phyloP scores from a whole-genome alignment of 2,113 vertebrate genomes.

The Melanerpes formicivorus region DNA sequence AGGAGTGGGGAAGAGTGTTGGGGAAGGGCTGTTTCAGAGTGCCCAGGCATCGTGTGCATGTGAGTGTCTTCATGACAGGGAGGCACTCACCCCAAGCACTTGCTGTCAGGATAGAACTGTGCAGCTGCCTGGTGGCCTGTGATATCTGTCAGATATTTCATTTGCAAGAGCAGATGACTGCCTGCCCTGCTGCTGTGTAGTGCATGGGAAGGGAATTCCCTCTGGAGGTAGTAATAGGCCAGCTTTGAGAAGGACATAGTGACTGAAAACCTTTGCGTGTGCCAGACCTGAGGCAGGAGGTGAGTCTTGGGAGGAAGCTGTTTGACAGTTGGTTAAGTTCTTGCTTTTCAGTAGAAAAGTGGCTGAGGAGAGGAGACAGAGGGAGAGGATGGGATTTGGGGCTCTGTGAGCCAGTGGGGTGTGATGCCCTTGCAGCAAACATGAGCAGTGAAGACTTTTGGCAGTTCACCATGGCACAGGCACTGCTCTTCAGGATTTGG shows the following conservation, averaged over 20 bases:
- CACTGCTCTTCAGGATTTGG: not conserved
- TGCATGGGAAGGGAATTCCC: not conserved
- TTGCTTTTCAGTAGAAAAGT: not conserved
- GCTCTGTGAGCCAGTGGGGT: not conserved
- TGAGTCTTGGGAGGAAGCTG: not conserved
- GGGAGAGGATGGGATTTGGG: not conserved
- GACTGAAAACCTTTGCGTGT: not conserved
- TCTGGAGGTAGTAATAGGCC: accelerated
- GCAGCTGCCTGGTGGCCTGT: not conserved
- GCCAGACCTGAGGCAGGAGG: not conserved
- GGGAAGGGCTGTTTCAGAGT: not conserved
- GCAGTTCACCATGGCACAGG: not conserved
- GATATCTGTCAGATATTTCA: not conserved
- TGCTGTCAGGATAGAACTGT: not conserved
- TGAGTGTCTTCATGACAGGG: accelerated
- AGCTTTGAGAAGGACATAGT: not conserved
- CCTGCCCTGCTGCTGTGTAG: not conserved
- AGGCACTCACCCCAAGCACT: accelerated
- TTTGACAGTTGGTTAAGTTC: not conserved
- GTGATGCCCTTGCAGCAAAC: accelerated
- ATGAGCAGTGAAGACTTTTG: not conserved
- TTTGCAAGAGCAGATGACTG: not conserved
- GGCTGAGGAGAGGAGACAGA: not conserved
- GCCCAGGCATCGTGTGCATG: accelerated
- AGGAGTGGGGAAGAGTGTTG: not conserved